phyloP scores from a whole-genome alignment of 2,113 vertebrate genomes.

The Trogon melanurus region DNA sequence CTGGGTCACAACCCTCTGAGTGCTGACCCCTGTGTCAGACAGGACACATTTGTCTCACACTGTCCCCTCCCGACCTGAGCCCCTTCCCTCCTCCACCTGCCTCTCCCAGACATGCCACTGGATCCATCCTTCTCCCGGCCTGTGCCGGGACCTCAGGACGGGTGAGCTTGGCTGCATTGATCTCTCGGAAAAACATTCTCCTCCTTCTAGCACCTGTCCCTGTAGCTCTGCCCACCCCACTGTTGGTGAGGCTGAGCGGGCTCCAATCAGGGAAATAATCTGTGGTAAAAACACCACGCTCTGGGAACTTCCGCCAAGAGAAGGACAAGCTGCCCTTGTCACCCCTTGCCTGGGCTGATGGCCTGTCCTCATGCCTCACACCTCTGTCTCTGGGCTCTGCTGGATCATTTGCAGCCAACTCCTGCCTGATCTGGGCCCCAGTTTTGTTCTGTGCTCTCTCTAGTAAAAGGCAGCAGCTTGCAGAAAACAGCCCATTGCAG shows the following conservation, averaged over 20 bases:
- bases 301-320: too few relatives aligned
- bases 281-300: too few relatives aligned
- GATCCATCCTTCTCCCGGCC: not conserved
- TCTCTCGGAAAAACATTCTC: not conserved
- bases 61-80: not conserved
- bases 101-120: not conserved
- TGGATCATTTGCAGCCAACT: not conserved
- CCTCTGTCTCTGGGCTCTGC: not conserved
- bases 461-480: constrained; percentile 21
- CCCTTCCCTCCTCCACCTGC: not conserved
- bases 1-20: not conserved
- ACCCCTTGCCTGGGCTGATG: not conserved
- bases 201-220: too few relatives aligned
- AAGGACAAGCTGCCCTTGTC: not conserved
- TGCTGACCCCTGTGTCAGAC: not conserved
- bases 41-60: not conserved
- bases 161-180: not conserved
- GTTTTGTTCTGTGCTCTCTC: not conserved
- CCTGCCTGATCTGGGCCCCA: not conserved
- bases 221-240: too few relatives aligned
- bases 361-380: not conserved
- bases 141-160: not conserved
- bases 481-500: not conserved
- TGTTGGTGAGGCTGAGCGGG: too few relatives aligned
- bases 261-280: too few relatives aligned